A percentile compares a stretch with the other conserved stretches of the same genome.
Evolutionary conservation across 2,113 vertebrate species (phyloP).

Genomic region (Daboia siamensis): DNA sequence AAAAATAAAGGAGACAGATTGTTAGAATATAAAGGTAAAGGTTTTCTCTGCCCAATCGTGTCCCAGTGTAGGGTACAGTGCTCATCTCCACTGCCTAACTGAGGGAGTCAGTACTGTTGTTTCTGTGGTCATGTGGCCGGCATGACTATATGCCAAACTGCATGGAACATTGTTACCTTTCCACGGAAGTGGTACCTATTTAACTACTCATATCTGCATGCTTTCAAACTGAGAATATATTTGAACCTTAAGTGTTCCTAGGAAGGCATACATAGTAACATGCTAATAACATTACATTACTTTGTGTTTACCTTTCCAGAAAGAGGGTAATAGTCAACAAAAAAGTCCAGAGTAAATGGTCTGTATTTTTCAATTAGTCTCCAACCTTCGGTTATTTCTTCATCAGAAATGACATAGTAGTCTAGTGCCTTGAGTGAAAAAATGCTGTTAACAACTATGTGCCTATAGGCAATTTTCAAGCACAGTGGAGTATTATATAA

Average conservation of each 20-base stretch:
- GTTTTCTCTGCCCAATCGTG: background rate
- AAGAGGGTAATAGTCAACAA: conserved; percentile 50
- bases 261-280: background rate
- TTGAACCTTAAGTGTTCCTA: background rate
- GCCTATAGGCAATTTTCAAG: conserved; percentile 67
- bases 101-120: background rate
- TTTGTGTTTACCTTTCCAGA: conserved; percentile 45
- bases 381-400: conserved; percentile 70
- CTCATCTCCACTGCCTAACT: background rate
- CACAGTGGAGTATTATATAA: conserved; percentile 70
- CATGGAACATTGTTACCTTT: background rate
- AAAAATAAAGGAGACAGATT: background rate
- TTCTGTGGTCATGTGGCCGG: background rate
- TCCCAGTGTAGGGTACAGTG: fast-evolving
- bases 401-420: conserved; percentile 69
- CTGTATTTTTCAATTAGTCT: conserved; percentile 59
- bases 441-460: conserved; percentile 63
- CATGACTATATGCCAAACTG: background rate
- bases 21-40: background rate
- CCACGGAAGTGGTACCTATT: background rate
- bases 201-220: background rate
- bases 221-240: background rate
- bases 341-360: conserved; percentile 45
- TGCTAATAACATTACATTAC: background rate
- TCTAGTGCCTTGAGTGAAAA: conserved; percentile 68